Base-by-base conservation (phyloP, 2,113 vertebrate species). In the Oncorhynchus keta region DNA sequence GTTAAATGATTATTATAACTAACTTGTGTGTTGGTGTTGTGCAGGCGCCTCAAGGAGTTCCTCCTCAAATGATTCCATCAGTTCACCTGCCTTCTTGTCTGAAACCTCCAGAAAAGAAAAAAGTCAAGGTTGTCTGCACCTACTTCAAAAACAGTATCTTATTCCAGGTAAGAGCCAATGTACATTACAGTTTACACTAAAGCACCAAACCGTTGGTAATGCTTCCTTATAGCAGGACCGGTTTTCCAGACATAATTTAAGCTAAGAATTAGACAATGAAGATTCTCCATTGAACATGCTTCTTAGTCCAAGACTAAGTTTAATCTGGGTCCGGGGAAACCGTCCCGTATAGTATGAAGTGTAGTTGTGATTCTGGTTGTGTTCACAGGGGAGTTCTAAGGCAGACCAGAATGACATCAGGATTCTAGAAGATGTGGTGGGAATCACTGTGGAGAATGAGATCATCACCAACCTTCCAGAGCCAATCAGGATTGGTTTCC, bases 371-470 rank as follows among this genome's bases (percentile, higher is more conserved):
- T 22, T 22, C 18, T 62, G 59, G 2, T 8, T 22, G 8, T 62
- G 26, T 73, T 51, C n/a, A 26, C 61, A 84, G 73, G 6, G 13
- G n/a, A 11, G 1, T 5, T 2, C 4, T 0, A n/a, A 18, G 3
- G 26, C 8, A 16, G 59, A 70, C 4, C 45, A 57, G 14, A 5
- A 72, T 1, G 1, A 84, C 0, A 4, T 0, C n/a, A 18, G 1
- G 49, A 16, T 91, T 49, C 83, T 92, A 1, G 48, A 67, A 1
- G 79, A 86, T 24, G 89, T 94, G 68, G 91, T 94, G 39, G 91
- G 78, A 73, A 92, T 94, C 78, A 86, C 82, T 1, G 81, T 94
- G 51, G 88, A 88, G 78, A 92, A 92, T 11, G 86, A 91, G 57
- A n/a, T 89, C 70, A 89, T 93, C 74, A 0, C 2, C 4, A 4